Conservation (phyloP, 2,888 invertebrate species). For the Eupelmus urozonus region DNA sequence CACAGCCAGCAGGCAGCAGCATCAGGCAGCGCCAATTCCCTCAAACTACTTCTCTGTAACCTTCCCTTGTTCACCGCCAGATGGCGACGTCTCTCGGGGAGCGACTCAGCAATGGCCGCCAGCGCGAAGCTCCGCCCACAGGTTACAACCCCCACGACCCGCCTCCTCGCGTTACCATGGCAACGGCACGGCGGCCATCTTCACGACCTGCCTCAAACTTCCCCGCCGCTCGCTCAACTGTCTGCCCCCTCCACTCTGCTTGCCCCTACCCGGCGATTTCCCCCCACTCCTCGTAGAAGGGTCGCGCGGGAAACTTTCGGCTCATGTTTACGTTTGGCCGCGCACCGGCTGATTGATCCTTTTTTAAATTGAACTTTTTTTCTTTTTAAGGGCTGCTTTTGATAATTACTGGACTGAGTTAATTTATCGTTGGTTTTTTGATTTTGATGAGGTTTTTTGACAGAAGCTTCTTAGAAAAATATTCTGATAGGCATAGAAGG, state of each 20-base stretch:
- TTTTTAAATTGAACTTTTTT: background rate
- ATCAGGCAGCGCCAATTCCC: background rate
- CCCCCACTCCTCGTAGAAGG: conserved; percentile 4
- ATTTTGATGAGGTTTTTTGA: no score
- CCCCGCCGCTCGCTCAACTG: conserved; percentile 24
- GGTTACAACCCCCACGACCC: conserved; percentile 61
- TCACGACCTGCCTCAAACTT: conserved; percentile 72
- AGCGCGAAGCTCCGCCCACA: conserved; percentile 67
- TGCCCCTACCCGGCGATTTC: no score
- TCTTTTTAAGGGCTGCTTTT: no score
- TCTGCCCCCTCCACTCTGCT: background rate
- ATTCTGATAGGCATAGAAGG: no score
- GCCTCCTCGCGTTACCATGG: conserved; percentile 65
- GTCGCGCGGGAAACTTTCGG: conserved; percentile 49
- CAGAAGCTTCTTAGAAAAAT: no score
- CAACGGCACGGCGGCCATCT: conserved; percentile 72
- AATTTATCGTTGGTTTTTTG: no score
- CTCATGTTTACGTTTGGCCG: conserved; percentile 29
- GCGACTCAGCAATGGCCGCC: conserved; percentile 70
- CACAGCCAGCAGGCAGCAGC: conserved; percentile 6
- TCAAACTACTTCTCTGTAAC: background rate
- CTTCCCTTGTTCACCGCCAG: conserved; percentile 61
- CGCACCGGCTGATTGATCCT: background rate
- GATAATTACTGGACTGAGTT: no score
- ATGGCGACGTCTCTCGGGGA: conserved; percentile 70